phyloP scores from a whole-genome alignment of 1,140 invertebrate species.

The Carcinoscorpius rotundicauda region DNA sequence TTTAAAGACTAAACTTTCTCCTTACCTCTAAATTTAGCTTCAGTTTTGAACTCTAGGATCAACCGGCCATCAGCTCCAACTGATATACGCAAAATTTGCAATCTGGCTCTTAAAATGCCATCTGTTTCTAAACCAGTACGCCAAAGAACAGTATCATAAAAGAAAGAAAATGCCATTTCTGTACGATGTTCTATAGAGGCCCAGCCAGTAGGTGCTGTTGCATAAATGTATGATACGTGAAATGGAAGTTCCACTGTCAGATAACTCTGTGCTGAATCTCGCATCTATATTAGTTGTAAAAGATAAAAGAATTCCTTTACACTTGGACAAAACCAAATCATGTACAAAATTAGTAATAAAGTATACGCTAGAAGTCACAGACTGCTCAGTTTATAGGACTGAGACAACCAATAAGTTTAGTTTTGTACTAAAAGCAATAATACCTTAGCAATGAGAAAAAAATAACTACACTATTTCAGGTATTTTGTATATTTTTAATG shows the following conservation, averaged over 20 bases:
- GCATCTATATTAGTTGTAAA: conserved; percentile 22
- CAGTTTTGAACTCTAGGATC: conserved; percentile 36
- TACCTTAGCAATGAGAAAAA: too few relatives aligned
- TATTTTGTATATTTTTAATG: too few relatives aligned
- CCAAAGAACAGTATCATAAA: conserved; percentile 36
- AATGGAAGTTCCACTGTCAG: conserved; percentile 37
- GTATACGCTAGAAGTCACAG: too few relatives aligned
- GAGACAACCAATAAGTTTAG: too few relatives aligned
- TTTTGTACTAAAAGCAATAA: too few relatives aligned
- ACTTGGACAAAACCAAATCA: too few relatives aligned
- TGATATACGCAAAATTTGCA: conserved; percentile 34
- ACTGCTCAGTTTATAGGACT: too few relatives aligned
- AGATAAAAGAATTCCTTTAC: too few relatives aligned
- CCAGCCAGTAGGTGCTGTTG: conserved; percentile 35
- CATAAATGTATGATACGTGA: conserved; percentile 38
- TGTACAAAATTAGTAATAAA: too few relatives aligned
- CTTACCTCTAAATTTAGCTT: conserved; percentile 36
- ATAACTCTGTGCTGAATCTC: conserved; percentile 32
- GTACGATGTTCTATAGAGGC: conserved; percentile 37
- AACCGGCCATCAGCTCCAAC: conserved; percentile 35
- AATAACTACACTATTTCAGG: too few relatives aligned
- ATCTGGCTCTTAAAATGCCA: conserved; percentile 29
- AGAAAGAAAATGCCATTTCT: conserved; percentile 38
- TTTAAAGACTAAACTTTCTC: background rate
- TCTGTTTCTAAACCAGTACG: conserved; percentile 32